These are phyloP conservation scores for Bucco capensis DNA, from an alignment of 2,113 vertebrate genomes.

Conservation along the genomic window DNA sequence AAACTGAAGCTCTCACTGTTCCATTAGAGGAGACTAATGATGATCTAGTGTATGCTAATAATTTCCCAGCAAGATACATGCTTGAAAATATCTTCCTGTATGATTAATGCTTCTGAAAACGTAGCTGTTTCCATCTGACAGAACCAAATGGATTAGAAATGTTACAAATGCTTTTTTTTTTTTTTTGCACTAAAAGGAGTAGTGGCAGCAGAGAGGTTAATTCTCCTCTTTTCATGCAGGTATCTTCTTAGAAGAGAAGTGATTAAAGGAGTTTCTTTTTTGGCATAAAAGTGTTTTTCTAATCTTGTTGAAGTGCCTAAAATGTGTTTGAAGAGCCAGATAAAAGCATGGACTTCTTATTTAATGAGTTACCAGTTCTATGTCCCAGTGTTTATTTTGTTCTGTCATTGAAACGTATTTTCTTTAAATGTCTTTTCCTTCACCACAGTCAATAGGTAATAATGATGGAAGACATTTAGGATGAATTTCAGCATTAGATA, in stretches of 20 bases:
- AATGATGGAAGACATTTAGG: neutral
- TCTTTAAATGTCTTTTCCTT: slow-evolving; percentile 11
- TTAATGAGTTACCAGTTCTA: slow-evolving; percentile 52
- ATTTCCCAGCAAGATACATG: neutral
- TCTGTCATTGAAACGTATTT: slow-evolving; percentile 32
- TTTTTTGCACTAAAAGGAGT: neutral
- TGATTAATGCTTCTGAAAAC: slow-evolving; percentile 43
- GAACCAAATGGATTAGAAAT: slow-evolving; percentile 33
- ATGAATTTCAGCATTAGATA: neutral
- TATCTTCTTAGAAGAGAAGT: slow-evolving; percentile 53
- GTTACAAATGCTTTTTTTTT: neutral
- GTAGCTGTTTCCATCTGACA: slow-evolving; percentile 21
- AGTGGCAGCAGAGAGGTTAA: slow-evolving; percentile 52
- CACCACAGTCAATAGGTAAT: neutral
- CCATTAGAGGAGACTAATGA: slow-evolving; percentile 11
- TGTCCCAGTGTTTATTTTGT: slow-evolving; percentile 48
- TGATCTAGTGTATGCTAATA: slow-evolving; percentile 8
- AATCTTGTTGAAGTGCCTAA: slow-evolving; percentile 64
- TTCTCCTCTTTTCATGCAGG: slow-evolving; percentile 45
- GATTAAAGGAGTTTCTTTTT: slow-evolving; percentile 59
- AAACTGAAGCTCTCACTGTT: neutral
- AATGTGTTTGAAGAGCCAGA: slow-evolving; percentile 63
- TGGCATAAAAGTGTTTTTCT: slow-evolving; percentile 59
- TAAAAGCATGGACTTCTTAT: slow-evolving; percentile 51
- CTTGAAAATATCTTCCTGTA: neutral